Evolutionary conservation across 2,888 invertebrate species (phyloP).

Genomic region (Altica lythri): DNA sequence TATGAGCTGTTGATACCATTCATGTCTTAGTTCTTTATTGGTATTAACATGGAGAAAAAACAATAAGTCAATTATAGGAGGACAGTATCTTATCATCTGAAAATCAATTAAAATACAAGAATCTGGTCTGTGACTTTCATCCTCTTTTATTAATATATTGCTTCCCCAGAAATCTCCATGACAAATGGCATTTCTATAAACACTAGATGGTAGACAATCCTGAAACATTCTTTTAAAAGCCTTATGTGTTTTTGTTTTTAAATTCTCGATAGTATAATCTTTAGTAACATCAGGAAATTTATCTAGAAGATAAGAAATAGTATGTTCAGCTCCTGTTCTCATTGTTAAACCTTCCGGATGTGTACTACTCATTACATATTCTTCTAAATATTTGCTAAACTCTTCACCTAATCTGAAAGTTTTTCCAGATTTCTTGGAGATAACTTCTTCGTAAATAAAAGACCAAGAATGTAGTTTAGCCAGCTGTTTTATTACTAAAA

Average conservation of each 20-base stretch:
- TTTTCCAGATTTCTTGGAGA: constrained; percentile 34
- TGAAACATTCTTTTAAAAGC: background rate
- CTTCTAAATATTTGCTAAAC: constrained; percentile 40
- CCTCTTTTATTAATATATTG: constrained; percentile 42
- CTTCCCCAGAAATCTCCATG: constrained; percentile 49
- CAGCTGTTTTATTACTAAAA: constrained; percentile 38
- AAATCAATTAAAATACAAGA: constrained; percentile 45
- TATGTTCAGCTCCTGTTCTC: constrained; percentile 4
- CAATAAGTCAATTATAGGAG: constrained; percentile 67
- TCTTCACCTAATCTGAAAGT: constrained; percentile 42
- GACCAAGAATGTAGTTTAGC: constrained; percentile 48
- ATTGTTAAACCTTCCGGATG: constrained; percentile 2
- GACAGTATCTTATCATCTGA: constrained; percentile 59
- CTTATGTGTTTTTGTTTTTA: constrained; percentile 21
- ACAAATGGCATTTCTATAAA: constrained; percentile 51
- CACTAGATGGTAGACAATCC: constrained; percentile 47
- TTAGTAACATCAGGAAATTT: constrained; percentile 26
- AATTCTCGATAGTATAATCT: constrained; percentile 11
- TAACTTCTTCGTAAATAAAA: constrained; percentile 47
- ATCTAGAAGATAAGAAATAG: constrained; percentile 19
- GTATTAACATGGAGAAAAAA: constrained; percentile 38
- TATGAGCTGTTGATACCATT: constrained; percentile 34
- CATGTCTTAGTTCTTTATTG: constrained; percentile 27
- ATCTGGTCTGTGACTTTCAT: background rate
- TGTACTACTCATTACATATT: constrained; percentile 24